phyloP scores from a whole-genome alignment of 2,113 vertebrate species.

The Microcebus ravelobensis region DNA sequence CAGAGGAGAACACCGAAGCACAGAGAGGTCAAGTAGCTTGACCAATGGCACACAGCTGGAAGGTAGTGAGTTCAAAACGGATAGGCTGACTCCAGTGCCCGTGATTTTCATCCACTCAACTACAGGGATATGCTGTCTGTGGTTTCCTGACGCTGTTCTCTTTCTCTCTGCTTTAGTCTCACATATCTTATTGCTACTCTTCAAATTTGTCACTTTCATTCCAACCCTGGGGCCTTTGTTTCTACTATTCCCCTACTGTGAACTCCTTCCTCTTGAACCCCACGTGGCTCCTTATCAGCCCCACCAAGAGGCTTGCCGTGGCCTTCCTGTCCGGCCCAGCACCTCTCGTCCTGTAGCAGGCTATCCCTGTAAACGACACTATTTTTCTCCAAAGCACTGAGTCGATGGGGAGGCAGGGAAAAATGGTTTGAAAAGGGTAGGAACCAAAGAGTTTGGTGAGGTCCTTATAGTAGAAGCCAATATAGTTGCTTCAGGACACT shows the following conservation, averaged over 20 bases:
- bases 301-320: too few species aligned
- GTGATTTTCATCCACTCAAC: not conserved
- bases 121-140: not conserved
- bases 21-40: not conserved
- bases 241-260: not conserved
- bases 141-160: not conserved
- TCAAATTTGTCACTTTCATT: fast-evolving
- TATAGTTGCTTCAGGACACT: not conserved
- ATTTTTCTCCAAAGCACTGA: not conserved
- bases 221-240: not conserved
- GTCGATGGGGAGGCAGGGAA: not conserved
- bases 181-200: fast-evolving
- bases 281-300: not conserved
- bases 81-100: not conserved
- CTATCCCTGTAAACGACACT: not conserved
- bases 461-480: not conserved
- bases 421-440: not conserved
- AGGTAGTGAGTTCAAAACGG: not conserved
- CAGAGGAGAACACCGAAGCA: too few species aligned
- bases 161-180: not conserved
- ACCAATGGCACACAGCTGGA: not conserved
- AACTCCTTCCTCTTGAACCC: not conserved
- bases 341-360: too few species aligned
- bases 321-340: not conserved
- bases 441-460: not conserved